Base-by-base conservation (phyloP, 1,140 invertebrate species). In the Pachyrhynchus sulphureomaculatus region DNA sequence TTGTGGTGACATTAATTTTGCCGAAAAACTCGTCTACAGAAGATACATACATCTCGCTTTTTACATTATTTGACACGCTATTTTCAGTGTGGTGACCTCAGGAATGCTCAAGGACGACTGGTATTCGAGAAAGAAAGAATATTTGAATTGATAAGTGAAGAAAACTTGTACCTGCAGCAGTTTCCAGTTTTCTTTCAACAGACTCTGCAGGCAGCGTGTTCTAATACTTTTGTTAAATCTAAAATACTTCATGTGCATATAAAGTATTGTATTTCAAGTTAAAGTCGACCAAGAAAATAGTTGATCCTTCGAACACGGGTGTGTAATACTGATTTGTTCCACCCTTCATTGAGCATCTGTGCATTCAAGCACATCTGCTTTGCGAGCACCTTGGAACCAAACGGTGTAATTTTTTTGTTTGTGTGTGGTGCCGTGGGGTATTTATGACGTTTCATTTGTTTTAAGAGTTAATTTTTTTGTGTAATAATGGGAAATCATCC, bases 401-500 rank as follows among this genome's bases (percentile, higher is more conserved):
- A 56, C 24, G 29, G 36, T 33, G 37, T 20, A 49, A 45, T 29
- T 51, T 44, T 44, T 55, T 23, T 32, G 37, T 32, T 13, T 53
- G 26, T 36, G 33, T 52, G 34, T 52, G n/a, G 20, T 56, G 34
- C 32, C 32, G 20, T 20, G 32, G 20, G 45, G 15, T 17, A 36
- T 44, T 45, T 45, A 42, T 59, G 60, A 51, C 32, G 33, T 44
- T 62, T 52, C 29, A 26, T 17, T 49, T 57, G 9, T 51, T 53
- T 20, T 54, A n/a, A 49, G 24, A 49, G 24, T 58, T 18, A 47
- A 26, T 57, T 44, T 18, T 10, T 49, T 54, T 9, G 36, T 56
- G 1, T 12, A 39, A 62, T 56, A 69, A 87, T 87, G 85, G 85
- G 85, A 64, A 87, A 87, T 75, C 84, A 86, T 77, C 83, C 84